A percentile compares a stretch with the other conserved stretches of the same genome.
These are phyloP conservation scores for Tetragnatha montana DNA, from an alignment of 2,888 invertebrate species.

Conservation along the genomic window DNA sequence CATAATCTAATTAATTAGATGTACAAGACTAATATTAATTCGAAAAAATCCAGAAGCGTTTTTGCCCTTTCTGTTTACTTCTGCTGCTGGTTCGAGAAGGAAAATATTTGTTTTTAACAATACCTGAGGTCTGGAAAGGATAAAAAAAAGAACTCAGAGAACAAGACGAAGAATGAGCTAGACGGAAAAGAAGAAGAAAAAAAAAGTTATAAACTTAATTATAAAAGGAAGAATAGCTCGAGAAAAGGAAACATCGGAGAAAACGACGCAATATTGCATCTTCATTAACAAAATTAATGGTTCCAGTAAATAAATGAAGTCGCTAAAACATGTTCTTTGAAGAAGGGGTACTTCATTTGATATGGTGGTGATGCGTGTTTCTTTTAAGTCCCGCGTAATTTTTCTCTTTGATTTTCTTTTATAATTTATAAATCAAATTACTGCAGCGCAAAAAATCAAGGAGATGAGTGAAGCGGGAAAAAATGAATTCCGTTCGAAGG, in stretches of 20 bases:
- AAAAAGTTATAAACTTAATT: slow-evolving; percentile 64
- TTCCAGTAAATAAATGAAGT: slow-evolving; percentile 60
- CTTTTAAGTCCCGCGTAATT: slow-evolving; percentile 26
- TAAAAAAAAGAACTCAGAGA: slow-evolving; percentile 20
- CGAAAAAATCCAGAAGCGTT: background rate
- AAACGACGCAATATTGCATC: slow-evolving; percentile 67
- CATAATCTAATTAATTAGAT: slow-evolving; percentile 30
- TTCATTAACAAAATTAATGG: slow-evolving; percentile 70
- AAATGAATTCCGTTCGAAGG: background rate
- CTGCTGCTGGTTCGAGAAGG: background rate
- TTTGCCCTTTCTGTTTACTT: background rate
- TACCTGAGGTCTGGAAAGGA: slow-evolving; percentile 3
- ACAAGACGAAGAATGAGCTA: slow-evolving; percentile 16
- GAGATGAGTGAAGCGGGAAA: background rate
- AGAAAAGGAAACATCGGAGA: slow-evolving; percentile 48
- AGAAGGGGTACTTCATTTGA: slow-evolving; percentile 52
- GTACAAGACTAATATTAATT: slow-evolving; percentile 20
- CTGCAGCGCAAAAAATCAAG: slow-evolving; percentile 17
- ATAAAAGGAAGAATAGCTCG: slow-evolving; percentile 53
- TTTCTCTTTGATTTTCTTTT: slow-evolving; percentile 41
- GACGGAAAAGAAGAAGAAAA: background rate
- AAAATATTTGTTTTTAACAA: slow-evolving; percentile 36
- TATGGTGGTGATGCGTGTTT: slow-evolving; percentile 55
- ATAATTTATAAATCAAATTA: slow-evolving; percentile 66
- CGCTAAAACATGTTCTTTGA: slow-evolving; percentile 54